Percentiles rank a stretch among this genome's conserved stretches.
Evolutionary conservation across 2,888 invertebrate species (phyloP).

Genomic region (Drosophila trichaetosa): DNA sequence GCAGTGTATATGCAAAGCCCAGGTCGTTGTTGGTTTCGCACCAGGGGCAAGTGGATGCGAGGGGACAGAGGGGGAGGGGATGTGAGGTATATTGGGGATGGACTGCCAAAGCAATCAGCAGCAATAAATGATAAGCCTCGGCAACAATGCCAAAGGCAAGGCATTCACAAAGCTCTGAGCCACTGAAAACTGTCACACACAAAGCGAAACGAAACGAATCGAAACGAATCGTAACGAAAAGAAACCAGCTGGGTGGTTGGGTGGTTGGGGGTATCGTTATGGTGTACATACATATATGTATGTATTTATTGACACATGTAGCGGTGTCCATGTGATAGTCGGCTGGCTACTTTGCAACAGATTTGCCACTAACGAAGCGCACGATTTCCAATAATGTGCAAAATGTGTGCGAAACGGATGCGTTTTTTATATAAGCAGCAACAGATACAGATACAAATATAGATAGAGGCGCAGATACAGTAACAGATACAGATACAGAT

Average conservation of each 20-base stretch:
- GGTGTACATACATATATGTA: background rate
- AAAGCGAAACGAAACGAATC: conserved; percentile 32
- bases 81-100: conserved; percentile 23
- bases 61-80: background rate
- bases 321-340: conserved; percentile 15
- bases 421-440: conserved; percentile 40
- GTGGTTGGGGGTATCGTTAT: background rate
- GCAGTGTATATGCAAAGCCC: conserved; percentile 60
- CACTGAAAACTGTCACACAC: conserved; percentile 57
- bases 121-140: conserved; percentile 76
- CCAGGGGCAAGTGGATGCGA: background rate
- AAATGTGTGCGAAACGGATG: conserved; percentile 62
- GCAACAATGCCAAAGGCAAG: conserved; percentile 67
- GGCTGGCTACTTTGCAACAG: conserved; percentile 74
- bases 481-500: background rate
- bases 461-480: background rate
- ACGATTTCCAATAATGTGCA: conserved; percentile 78
- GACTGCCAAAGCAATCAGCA: conserved; percentile 72
- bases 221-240: background rate
- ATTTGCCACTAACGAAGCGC: conserved; percentile 77
- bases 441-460: conserved; percentile 21
- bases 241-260: background rate
- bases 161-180: conserved; percentile 21
- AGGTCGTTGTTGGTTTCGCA: background rate
- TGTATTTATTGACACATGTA: conserved; percentile 11